Evolutionary conservation across 2,888 invertebrate genomes (phyloP).

Genomic region (Argyresthia albistria): DNA sequence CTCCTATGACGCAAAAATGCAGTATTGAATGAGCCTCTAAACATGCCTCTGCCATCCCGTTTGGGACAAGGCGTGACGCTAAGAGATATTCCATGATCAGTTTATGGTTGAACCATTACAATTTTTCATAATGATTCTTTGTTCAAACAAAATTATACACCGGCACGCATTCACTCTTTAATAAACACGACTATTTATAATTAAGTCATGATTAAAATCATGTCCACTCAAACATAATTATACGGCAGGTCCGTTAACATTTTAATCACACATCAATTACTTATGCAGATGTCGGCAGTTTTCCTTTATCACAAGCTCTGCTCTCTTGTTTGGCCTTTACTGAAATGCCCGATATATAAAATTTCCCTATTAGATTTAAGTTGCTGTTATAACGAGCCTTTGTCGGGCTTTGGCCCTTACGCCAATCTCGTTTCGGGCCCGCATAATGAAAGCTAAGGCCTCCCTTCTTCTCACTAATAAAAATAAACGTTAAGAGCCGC

Average conservation of each 20-base stretch:
- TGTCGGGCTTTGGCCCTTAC: slow-evolving; percentile 6
- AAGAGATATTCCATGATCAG: too few species aligned
- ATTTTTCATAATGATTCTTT: too few species aligned
- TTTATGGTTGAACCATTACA: too few species aligned
- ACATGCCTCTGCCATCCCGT: too few species aligned
- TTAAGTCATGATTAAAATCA: too few species aligned
- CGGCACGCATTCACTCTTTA: too few species aligned
- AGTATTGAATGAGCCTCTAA: too few species aligned
- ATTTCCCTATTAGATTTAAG: slow-evolving; percentile 20
- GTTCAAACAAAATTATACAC: too few species aligned
- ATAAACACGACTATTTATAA: too few species aligned
- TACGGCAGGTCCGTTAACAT: slow-evolving; percentile 1
- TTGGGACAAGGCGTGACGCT: too few species aligned
- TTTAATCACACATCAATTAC: slow-evolving; percentile 25
- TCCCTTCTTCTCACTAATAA: slow-evolving; percentile 13
- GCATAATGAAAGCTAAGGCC: slow-evolving; percentile 3
- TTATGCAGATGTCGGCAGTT: slow-evolving; percentile 32
- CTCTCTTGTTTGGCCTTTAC: too few species aligned
- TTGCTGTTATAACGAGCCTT: slow-evolving; percentile 14
- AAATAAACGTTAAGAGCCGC: slow-evolving; percentile 25
- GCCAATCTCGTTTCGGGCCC: slow-evolving; percentile 13
- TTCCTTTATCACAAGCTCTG: neutral
- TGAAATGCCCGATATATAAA: neutral
- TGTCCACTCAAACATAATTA: neutral
- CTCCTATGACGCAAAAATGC: too few species aligned